Evolutionary conservation across 2,797 vertebrate genomes (phyloP).

Genomic region (Sebastes reedi): DNA sequence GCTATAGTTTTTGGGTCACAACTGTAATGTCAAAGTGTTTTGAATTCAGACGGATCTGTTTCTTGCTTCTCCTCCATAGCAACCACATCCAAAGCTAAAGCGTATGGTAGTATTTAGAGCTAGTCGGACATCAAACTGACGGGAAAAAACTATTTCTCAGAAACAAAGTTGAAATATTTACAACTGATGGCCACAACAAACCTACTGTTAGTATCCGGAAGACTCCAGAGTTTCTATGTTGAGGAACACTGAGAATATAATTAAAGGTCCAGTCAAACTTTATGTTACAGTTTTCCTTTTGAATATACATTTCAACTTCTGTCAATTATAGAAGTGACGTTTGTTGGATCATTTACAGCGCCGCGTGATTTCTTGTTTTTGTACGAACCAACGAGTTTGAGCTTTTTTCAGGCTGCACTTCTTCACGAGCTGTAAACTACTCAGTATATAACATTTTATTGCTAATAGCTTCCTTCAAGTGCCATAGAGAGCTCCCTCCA

Average conservation of each 20-base stretch:
- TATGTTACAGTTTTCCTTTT: background rate
- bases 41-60: background rate
- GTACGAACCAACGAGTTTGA: background rate
- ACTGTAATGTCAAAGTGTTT: background rate
- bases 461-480: slow-evolving; percentile 45
- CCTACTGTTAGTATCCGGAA: background rate
- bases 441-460: slow-evolving; percentile 31
- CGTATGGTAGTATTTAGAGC: background rate
- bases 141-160: background rate
- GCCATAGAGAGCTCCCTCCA: slow-evolving; percentile 17
- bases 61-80: background rate
- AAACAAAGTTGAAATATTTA: background rate
- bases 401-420: background rate
- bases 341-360: background rate
- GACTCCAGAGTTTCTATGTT: background rate
- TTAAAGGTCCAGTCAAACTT: background rate
- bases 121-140: background rate
- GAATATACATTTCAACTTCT: background rate
- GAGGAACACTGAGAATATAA: background rate
- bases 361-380: background rate
- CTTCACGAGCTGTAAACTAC: slow-evolving; percentile 24
- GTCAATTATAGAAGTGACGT: background rate
- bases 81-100: background rate
- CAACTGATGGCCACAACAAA: background rate
- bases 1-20: background rate